Evolutionary conservation across 2,888 invertebrate species (phyloP), one percentile per base, ranked within the genome.

Genomic region (Tachystola acroxantha): DNA sequence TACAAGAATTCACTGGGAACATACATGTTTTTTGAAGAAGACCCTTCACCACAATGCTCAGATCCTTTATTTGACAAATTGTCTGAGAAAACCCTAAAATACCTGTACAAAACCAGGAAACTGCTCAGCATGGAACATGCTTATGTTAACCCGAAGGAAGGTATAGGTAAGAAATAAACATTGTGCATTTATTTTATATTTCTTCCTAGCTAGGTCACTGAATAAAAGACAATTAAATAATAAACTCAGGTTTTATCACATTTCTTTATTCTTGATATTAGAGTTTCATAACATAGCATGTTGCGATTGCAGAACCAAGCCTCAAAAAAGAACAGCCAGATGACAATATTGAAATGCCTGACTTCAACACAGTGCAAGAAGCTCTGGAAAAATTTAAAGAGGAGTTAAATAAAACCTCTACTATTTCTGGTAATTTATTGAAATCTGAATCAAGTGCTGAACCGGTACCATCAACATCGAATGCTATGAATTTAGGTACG

Each of bases 1-100:
- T 93, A 90, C 69, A 91, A 91, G 57, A 89, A 90, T 60, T 85
- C 91, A 6, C 65, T 92, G 41, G 94, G 94, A 11, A 94, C 94
- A 10, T 90, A 91, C 48, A 78, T 94, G 64, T 92, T 94, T 63
- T 94, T 94, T 63, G 90, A 91, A 61, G 90, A 90, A 53, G 89
- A 91, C 43, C 72, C 86, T 19, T 69, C 87, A 25, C 77, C 85
- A 32, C 53, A 67, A 27, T 54, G 69, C 11, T 50, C 54, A 5
- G 90, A 90, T 64, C 78, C 86, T 7, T 61, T 90, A 29, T 90
- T 88, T 64, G 90, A 91, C 50, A 80, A 88, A 39, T 65, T 88
- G 7, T 88, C 91, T 22, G 88, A 88, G 19, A 82, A 80, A 46
- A 78, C 70, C 46, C 69, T 92, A 11, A 90, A 91, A 59, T 92